These are phyloP conservation scores for Andrena minutula DNA, from an alignment of 2,888 invertebrate genomes.

Conservation along the genomic window DNA sequence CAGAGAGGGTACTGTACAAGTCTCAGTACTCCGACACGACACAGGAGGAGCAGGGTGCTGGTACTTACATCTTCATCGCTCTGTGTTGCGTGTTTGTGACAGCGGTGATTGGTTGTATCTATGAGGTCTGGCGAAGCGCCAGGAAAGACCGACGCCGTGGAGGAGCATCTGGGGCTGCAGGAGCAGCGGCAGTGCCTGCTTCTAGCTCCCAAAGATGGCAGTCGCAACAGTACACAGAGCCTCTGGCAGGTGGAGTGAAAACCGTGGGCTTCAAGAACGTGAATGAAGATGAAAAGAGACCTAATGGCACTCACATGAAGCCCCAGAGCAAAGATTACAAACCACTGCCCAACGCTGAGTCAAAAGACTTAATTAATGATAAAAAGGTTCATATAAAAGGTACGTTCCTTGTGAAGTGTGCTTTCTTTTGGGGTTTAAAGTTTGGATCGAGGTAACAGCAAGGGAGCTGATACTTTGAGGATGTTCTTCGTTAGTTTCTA, in stretches of 20 bases:
- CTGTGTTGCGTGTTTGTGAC: conserved; percentile 91
- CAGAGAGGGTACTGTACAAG: conserved; percentile 91
- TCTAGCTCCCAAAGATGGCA: conserved; percentile 80
- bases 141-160: conserved; percentile 80
- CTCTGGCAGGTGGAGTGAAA: conserved; percentile 73
- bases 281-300: conserved; percentile 80
- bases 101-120: conserved; percentile 89
- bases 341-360: conserved; percentile 77
- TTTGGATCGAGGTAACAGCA: neutral
- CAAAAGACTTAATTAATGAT: conserved; percentile 78
- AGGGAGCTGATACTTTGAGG: neutral
- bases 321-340: conserved; percentile 81
- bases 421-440: neutral
- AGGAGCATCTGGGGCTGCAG: conserved; percentile 62
- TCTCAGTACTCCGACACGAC: conserved; percentile 91
- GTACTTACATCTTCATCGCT: conserved; percentile 92
- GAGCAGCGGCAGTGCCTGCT: conserved; percentile 51
- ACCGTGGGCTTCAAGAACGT: conserved; percentile 80
- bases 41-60: conserved; percentile 92
- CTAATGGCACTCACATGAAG: conserved; percentile 83
- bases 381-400: conserved; percentile 82
- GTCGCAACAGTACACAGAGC: conserved; percentile 76
- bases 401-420: conserved; percentile 54
- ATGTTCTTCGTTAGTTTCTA: neutral
- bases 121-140: conserved; percentile 87